Evolutionary conservation across 2,888 invertebrate genomes (phyloP).

Genomic region (Carabus problematicus): DNA sequence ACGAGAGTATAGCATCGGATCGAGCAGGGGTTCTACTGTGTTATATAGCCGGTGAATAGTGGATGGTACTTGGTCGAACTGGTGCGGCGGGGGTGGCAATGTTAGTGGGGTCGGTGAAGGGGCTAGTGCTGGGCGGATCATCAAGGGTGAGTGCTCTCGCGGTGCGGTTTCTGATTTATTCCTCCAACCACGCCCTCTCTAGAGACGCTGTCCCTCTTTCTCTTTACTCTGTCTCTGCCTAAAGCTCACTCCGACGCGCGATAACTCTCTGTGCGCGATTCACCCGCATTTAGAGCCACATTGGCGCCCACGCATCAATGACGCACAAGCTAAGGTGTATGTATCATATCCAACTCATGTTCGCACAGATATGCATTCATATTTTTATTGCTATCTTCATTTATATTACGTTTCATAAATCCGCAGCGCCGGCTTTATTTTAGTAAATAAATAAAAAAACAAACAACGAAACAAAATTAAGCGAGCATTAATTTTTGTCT

Average conservation of each 20-base stretch:
- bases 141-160: slow-evolving; percentile 48
- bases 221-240: slow-evolving; percentile 43
- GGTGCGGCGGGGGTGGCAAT: too few species aligned
- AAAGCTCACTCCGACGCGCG: slow-evolving; percentile 45
- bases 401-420: too few species aligned
- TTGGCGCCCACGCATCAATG: too few species aligned
- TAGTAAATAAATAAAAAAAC: too few species aligned
- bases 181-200: slow-evolving; percentile 55
- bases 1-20: not conserved
- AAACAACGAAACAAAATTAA: too few species aligned
- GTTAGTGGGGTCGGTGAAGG: slow-evolving; percentile 37
- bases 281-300: not conserved
- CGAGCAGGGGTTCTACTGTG: slow-evolving; percentile 5
- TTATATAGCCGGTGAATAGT: slow-evolving; percentile 39
- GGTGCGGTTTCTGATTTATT: slow-evolving; percentile 59
- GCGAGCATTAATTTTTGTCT: too few species aligned
- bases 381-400: too few species aligned
- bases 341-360: too few species aligned
- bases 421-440: too few species aligned
- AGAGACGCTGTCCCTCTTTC: slow-evolving; percentile 48
- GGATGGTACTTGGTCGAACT: not conserved
- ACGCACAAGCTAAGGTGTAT: too few species aligned
- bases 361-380: too few species aligned
- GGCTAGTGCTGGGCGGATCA: slow-evolving; percentile 20
- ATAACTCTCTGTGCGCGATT: slow-evolving; percentile 3